Conservation (phyloP, 2,888 invertebrate species). For the Acleris literana region DNA sequence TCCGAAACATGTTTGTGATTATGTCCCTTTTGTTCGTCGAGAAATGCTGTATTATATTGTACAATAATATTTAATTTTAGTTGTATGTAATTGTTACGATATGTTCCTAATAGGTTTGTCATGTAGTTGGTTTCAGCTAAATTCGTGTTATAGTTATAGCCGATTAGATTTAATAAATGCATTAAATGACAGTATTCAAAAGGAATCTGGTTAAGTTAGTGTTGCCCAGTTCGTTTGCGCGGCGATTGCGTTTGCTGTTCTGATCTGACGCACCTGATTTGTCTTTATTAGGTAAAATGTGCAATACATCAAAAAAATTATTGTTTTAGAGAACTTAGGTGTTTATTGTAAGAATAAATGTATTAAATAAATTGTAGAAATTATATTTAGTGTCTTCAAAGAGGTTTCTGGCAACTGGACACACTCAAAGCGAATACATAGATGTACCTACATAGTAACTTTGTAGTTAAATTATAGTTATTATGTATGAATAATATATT, state of each 20-base stretch:
- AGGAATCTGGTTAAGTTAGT: conserved; percentile 46
- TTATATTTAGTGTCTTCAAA: conserved; percentile 66
- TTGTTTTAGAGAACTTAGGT: conserved; percentile 60
- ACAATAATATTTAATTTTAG: conserved; percentile 71
- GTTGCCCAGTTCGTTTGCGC: conserved; percentile 38
- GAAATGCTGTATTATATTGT: conserved; percentile 63
- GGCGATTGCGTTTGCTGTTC: conserved; percentile 40
- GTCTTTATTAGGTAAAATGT: conserved; percentile 59
- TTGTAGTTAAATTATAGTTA: conserved; percentile 79
- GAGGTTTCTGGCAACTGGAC: conserved; percentile 55
- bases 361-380: conserved; percentile 64
- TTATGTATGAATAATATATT: conserved; percentile 80
- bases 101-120: conserved; percentile 80
- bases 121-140: conserved; percentile 66
- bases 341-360: conserved; percentile 59
- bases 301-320: conserved; percentile 73
- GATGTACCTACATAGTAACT: conserved; percentile 63
- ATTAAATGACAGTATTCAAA: conserved; percentile 48
- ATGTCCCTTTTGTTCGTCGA: conserved; percentile 23
- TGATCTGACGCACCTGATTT: conserved; percentile 44
- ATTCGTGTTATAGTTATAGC: conserved; percentile 57
- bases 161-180: conserved; percentile 48
- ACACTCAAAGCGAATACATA: conserved; percentile 52
- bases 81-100: conserved; percentile 75
- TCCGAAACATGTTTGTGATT: conserved; percentile 26